Conservation (phyloP, 2,888 invertebrate genomes). For the Cerceris ruficornis region DNA sequence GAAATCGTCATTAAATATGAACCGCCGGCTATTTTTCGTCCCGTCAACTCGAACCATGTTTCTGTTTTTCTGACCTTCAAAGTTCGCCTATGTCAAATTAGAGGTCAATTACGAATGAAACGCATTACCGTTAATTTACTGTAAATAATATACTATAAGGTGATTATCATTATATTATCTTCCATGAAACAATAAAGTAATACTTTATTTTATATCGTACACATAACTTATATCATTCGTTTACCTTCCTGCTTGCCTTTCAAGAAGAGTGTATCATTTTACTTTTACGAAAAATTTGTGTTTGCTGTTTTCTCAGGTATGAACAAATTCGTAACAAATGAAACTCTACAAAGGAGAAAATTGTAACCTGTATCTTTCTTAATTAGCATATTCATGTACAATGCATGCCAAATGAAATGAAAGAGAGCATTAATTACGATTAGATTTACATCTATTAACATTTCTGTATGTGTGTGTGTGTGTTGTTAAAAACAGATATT, state of each 20-base stretch:
- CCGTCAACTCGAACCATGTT: slow-evolving; percentile 35
- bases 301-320: slow-evolving; percentile 38
- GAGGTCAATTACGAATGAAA: slow-evolving; percentile 74
- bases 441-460: background rate
- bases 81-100: slow-evolving; percentile 62
- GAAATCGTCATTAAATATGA: slow-evolving; percentile 28
- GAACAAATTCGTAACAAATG: background rate
- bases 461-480: background rate
- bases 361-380: slow-evolving; percentile 22
- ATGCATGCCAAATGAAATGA: background rate
- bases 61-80: slow-evolving; percentile 72
- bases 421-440: background rate
- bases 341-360: slow-evolving; percentile 8
- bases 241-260: slow-evolving; percentile 15
- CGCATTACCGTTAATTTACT: slow-evolving; percentile 18
- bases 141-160: slow-evolving; percentile 23
- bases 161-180: slow-evolving; percentile 17
- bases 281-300: slow-evolving; percentile 8
- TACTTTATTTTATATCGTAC: background rate
- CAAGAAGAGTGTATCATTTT: slow-evolving; percentile 20
- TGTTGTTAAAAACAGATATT: background rate
- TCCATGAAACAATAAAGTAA: background rate
- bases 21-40: slow-evolving; percentile 39
- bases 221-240: slow-evolving; percentile 10
- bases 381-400: slow-evolving; percentile 31